Base-by-base conservation (phyloP, 2,113 vertebrate species). In the Takifugu bimaculatus region DNA sequence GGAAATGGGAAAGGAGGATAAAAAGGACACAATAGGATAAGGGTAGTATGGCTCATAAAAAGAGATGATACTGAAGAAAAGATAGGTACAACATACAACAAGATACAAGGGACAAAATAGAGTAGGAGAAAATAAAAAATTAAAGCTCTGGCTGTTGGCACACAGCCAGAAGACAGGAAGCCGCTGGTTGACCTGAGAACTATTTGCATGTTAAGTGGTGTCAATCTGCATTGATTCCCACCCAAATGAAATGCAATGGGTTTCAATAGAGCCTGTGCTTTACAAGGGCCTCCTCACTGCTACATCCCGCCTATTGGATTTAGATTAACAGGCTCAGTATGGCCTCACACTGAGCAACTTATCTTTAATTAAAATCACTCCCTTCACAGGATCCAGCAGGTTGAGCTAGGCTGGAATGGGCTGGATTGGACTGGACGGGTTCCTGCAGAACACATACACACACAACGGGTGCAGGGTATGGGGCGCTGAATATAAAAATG, bases 291-390 rank as follows among this genome's bases (percentile, higher is more conserved):
- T 91, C 89, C 91, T 92, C 85, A 89, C 73, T 88, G 89, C 91
- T 93, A 94, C 92, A 91, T 89, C 92, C 92, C 91, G 92, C 82
- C 87, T 95, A 96, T 96, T 90, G 93, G 91, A 94, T 95, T 97
- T 93, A 94, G 95, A 94, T 95, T 94, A 94, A 94, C 91, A 93
- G 87, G 90, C 92, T 88, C 88, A 92, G 90, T 92, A 88, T 88
- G 91, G 93, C 91, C 86, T 82, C 91, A 88, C 86, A 83, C 85
- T 83, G 86, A 91, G 93, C 92, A 93, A 96, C 94, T 96, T 97
- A 97, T 97, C 96, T 96, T 95, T 98, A 97, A 98, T 98, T 98
- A 98, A 95, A 98, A 97, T 96, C 94, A 95, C 93, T 92, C 91
- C 69, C 70, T 69, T 35, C 68, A 52, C 60, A 57, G 65, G 49